These are phyloP conservation scores for Raphicerus campestris DNA, from an alignment of 2,113 vertebrate species.

Conservation along the genomic window DNA sequence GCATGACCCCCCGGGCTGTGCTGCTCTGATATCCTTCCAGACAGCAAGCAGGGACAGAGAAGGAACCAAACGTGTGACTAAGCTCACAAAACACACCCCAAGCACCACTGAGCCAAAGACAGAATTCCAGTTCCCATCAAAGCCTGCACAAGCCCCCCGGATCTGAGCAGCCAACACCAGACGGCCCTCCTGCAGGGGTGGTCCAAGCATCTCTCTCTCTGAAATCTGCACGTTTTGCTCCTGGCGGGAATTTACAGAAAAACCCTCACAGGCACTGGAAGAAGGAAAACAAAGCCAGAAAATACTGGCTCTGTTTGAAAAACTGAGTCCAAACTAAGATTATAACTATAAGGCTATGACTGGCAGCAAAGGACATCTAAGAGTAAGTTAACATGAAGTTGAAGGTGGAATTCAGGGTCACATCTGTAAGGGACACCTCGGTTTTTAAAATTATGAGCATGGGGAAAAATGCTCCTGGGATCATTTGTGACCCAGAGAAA, in stretches of 20 bases:
- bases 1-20: not conserved
- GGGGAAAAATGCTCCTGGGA: not conserved
- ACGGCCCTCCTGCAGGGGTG: not conserved
- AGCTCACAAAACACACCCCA: not conserved
- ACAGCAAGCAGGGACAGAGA: not conserved
- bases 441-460: slow-evolving; percentile 34
- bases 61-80: not conserved
- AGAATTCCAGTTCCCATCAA: not conserved
- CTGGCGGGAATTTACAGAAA: slow-evolving; percentile 41
- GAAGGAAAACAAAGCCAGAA: not conserved
- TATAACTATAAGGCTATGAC: slow-evolving; percentile 5
- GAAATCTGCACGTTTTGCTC: not conserved
- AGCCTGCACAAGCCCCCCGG: not conserved
- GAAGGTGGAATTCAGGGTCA: slow-evolving; percentile 34
- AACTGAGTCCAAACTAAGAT: not conserved
- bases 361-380: not conserved
- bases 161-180: not conserved
- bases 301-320: not conserved
- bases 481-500: not conserved
- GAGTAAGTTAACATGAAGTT: slow-evolving; percentile 44
- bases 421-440: slow-evolving; percentile 14
- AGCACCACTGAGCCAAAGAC: not conserved
- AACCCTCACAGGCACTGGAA: slow-evolving; percentile 17
- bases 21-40: not conserved
- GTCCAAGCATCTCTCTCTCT: slow-evolving; percentile 10